Evolutionary conservation across 2,113 vertebrate genomes (phyloP).

Genomic region (Crotalus helleri): DNA sequence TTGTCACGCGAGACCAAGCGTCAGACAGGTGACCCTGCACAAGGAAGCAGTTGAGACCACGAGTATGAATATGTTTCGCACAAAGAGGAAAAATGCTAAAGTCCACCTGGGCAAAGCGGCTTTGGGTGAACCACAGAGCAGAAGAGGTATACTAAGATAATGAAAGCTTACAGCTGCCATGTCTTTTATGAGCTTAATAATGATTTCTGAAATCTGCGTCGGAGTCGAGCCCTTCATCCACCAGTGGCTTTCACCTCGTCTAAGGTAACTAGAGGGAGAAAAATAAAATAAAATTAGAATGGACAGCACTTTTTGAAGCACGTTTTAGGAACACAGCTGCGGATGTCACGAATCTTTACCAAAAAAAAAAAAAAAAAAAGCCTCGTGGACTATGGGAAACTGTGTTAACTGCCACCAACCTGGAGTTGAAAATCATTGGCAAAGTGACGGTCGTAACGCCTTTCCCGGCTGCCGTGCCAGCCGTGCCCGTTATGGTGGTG

Average conservation of each 20-base stretch:
- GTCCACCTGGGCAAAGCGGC: neutral
- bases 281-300: neutral
- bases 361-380: neutral
- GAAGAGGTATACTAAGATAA: neutral
- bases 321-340: neutral
- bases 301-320: neutral
- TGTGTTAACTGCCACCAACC: conserved; percentile 65
- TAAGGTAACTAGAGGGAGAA: conserved; percentile 81
- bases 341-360: neutral
- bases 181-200: conserved; percentile 97
- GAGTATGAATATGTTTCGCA: neutral
- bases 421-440: conserved; percentile 99
- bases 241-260: conserved; percentile 97
- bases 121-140: neutral
- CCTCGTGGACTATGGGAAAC: neutral
- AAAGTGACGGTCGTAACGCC: conserved; percentile 97
- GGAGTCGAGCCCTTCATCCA: conserved; percentile 99
- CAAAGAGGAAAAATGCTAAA: neutral
- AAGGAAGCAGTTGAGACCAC: conserved; percentile 7
- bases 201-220: conserved; percentile 97
- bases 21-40: conserved; percentile 93
- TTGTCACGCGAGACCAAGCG: conserved; percentile 96
- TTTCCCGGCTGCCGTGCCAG: conserved; percentile 90
- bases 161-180: conserved; percentile 92
- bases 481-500: conserved; percentile 88